Conservation (phyloP, 2,797 vertebrate species). For the Carcharodon carcharias region DNA sequence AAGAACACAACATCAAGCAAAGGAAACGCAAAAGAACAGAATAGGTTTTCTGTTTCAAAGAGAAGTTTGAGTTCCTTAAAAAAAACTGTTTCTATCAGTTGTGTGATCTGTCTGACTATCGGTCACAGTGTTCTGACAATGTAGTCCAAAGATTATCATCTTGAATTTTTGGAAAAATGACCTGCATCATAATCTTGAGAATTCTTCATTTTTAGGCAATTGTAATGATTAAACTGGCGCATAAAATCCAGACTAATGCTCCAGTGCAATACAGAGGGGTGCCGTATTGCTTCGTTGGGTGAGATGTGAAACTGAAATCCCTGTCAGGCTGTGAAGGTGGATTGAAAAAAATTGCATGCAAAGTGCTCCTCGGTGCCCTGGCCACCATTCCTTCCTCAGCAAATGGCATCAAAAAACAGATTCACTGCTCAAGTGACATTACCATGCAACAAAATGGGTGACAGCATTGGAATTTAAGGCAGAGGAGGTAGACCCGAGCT, state of each 20-base stretch:
- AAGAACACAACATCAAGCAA: not conserved
- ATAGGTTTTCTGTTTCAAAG: not conserved
- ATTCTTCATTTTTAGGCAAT: not conserved
- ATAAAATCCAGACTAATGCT: not conserved
- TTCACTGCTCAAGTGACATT: not conserved
- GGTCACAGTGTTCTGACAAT: not conserved
- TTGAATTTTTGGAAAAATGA: not conserved
- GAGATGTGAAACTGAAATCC: not conserved
- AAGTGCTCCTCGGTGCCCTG: not conserved
- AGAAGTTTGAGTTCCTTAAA: not conserved
- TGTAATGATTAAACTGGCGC: not conserved
- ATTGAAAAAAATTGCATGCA: not conserved
- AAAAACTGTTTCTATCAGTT: not conserved
- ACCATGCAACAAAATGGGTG: not conserved
- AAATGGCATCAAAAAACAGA: not conserved
- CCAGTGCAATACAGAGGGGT: not conserved
- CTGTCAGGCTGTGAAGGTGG: not conserved
- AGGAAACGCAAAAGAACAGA: not conserved
- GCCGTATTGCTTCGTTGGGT: not conserved
- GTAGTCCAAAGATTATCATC: not conserved
- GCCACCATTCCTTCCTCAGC: not conserved
- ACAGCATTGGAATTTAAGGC: no score
- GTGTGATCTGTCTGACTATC: not conserved
- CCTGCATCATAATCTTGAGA: not conserved
- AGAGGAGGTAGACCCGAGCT: not conserved